Evolutionary conservation across 2,888 invertebrate genomes (phyloP).

Genomic region (Furcula furcula): DNA sequence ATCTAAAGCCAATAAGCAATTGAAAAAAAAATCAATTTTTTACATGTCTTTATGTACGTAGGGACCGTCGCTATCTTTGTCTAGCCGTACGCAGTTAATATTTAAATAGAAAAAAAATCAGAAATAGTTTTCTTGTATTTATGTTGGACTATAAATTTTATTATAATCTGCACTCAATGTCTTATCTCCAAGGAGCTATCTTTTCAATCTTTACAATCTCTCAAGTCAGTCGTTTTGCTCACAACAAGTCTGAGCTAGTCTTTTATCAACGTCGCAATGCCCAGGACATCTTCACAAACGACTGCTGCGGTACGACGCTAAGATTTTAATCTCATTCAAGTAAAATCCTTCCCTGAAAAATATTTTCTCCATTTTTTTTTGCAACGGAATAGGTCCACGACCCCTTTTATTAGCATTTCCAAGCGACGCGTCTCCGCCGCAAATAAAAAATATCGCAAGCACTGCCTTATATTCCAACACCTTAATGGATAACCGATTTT

Average conservation of each 20-base stretch:
- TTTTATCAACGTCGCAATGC: background rate
- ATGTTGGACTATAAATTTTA: too few species aligned
- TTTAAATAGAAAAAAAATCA: too few species aligned
- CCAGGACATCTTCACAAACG: slow-evolving; percentile 1
- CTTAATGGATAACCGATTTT: slow-evolving; percentile 25
- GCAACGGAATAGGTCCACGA: slow-evolving; percentile 26
- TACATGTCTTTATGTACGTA: too few species aligned
- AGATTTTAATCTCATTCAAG: slow-evolving; percentile 1
- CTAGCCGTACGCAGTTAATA: too few species aligned
- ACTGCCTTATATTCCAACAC: slow-evolving; percentile 20
- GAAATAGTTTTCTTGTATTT: too few species aligned
- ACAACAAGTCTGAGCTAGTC: background rate
- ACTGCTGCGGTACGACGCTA: background rate
- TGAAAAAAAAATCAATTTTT: too few species aligned
- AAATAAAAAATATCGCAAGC: slow-evolving; percentile 41
- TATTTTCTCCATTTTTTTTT: background rate
- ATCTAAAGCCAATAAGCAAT: too few species aligned
- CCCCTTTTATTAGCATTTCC: slow-evolving; percentile 39
- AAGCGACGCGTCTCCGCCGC: slow-evolving; percentile 29
- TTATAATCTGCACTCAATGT: too few species aligned
- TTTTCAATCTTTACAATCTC: too few species aligned
- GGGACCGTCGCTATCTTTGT: too few species aligned
- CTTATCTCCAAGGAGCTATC: too few species aligned
- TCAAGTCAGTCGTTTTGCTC: background rate
- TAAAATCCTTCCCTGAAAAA: background rate